These are phyloP conservation scores for Pyxicephalus adspersus DNA, from an alignment of 2,113 vertebrate genomes.

Conservation along the genomic window DNA sequence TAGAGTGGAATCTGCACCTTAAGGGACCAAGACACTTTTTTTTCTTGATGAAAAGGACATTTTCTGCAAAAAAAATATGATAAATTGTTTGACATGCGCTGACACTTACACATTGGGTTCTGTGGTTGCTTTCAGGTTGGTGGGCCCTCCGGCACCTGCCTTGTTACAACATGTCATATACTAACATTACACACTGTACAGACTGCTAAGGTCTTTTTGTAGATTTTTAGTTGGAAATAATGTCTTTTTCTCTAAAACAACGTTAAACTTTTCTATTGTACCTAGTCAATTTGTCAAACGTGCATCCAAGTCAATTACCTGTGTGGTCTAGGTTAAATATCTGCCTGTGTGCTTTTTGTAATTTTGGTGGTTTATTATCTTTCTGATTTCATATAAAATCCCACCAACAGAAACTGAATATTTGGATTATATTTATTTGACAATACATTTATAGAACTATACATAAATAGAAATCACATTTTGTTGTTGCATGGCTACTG, in stretches of 20 bases:
- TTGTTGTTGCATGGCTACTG: too few relatives aligned
- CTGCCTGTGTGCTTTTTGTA: too few relatives aligned
- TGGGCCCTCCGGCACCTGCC: neutral
- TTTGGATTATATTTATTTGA: too few relatives aligned
- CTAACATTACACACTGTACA: neutral
- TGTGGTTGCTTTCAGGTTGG: slow-evolving; percentile 26
- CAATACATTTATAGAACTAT: too few relatives aligned
- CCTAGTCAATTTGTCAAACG: neutral
- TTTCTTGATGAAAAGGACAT: neutral
- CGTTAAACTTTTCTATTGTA: neutral
- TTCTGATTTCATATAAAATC: too few relatives aligned
- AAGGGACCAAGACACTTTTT: slow-evolving; percentile 5
- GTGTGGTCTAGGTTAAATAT: neutral
- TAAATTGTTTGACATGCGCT: neutral
- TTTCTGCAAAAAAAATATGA: slow-evolving; percentile 21
- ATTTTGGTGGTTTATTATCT: too few relatives aligned
- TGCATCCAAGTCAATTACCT: neutral
- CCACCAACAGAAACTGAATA: too few relatives aligned
- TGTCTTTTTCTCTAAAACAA: neutral
- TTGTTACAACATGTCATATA: neutral
- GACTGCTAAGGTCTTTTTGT: neutral
- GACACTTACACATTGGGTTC: slow-evolving; percentile 1
- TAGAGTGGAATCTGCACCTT: slow-evolving; percentile 1
- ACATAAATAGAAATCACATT: too few relatives aligned
- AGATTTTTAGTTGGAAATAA: neutral